phyloP scores from a whole-genome alignment of 2,797 vertebrate genomes.

The Enteromius fasciolatus region DNA sequence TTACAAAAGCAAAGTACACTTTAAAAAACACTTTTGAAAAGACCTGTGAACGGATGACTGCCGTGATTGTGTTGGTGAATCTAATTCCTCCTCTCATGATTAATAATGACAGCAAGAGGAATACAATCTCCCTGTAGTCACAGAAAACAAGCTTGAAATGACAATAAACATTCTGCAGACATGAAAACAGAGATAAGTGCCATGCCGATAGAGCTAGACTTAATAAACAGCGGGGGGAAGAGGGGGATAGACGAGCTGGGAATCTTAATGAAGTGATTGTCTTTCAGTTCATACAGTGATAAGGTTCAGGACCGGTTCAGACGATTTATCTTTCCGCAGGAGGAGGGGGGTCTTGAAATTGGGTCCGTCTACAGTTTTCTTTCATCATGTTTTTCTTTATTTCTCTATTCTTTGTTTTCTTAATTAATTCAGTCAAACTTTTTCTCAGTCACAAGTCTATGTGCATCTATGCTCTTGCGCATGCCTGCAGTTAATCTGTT shows the following conservation, averaged over 20 bases:
- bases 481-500: background rate
- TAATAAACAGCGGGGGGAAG: slow-evolving; percentile 65
- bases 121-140: slow-evolving; percentile 68
- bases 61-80: slow-evolving; percentile 18
- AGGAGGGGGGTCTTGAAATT: background rate
- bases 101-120: slow-evolving; percentile 58
- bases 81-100: slow-evolving; percentile 36
- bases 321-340: slow-evolving; percentile 20
- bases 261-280: slow-evolving; percentile 68
- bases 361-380: background rate
- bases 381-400: slow-evolving; percentile 1
- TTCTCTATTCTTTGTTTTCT: slow-evolving; percentile 6
- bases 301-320: slow-evolving; percentile 47
- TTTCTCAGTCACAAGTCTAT: background rate
- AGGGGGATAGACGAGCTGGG: slow-evolving; percentile 55
- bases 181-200: slow-evolving; percentile 70
- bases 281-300: slow-evolving; percentile 49
- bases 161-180: slow-evolving; percentile 55
- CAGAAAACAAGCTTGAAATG: slow-evolving; percentile 62
- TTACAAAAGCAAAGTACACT: slow-evolving; percentile 6
- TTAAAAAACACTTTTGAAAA: slow-evolving; percentile 15
- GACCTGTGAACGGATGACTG: slow-evolving; percentile 19
- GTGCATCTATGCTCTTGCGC: background rate
- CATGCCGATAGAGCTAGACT: slow-evolving; percentile 65
- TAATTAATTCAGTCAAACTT: slow-evolving; percentile 3